Conservation (phyloP, 2,888 invertebrate genomes). For the Ophraella communa region DNA sequence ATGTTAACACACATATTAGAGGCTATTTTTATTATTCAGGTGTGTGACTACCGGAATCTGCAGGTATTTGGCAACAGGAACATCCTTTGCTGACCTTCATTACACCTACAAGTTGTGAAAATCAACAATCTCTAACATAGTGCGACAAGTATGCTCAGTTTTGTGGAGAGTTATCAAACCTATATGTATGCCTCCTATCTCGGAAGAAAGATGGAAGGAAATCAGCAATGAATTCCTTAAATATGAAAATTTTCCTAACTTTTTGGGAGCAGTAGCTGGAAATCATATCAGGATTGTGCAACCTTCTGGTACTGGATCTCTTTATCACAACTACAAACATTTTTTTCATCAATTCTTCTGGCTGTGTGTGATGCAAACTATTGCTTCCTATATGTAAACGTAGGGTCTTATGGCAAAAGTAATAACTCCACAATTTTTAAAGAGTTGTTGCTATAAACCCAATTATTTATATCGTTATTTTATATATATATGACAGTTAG, state of each 20-base stretch:
- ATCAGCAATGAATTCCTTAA: not conserved
- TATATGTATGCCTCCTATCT: not conserved
- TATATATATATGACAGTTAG: no score
- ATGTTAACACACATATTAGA: not conserved
- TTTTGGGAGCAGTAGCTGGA: not conserved
- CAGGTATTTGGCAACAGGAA: slow-evolving; percentile 1
- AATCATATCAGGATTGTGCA: slow-evolving; percentile 2
- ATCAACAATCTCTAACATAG: slow-evolving; percentile 5
- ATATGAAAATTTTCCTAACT: slow-evolving; percentile 1
- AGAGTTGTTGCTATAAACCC: not conserved
- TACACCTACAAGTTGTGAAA: not conserved
- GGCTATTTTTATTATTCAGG: slow-evolving; percentile 2
- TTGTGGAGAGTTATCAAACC: not conserved
- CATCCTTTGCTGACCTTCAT: not conserved
- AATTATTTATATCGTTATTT: no score
- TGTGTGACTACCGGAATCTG: not conserved
- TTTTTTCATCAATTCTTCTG: not conserved
- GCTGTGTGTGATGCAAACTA: slow-evolving; percentile 6
- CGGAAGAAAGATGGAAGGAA: slow-evolving; percentile 4
- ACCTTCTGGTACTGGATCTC: slow-evolving; percentile 1
- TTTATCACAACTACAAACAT: not conserved
- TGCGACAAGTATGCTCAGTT: slow-evolving; percentile 1
- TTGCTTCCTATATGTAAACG: slow-evolving; percentile 1
- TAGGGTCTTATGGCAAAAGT: slow-evolving; percentile 1
- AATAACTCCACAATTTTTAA: slow-evolving; percentile 1